Base-by-base conservation (phyloP, 2,888 invertebrate species). In the Coelopa pilipes region DNA sequence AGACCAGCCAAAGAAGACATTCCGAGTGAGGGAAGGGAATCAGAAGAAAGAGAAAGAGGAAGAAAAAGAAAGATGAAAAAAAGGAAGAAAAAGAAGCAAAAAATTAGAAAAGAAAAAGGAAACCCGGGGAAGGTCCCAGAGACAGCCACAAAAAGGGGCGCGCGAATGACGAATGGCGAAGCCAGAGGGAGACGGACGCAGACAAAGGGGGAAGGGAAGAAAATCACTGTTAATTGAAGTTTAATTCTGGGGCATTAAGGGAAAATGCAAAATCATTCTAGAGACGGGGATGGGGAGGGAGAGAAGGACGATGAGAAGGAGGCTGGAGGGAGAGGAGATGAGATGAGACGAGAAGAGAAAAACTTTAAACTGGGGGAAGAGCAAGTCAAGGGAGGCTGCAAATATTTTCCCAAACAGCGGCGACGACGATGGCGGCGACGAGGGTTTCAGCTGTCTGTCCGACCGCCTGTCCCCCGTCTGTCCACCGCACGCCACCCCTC, bases 181-280 rank as follows among this genome's bases (percentile, higher is more conserved):
- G 3, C 53, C n/a, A 46, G 15, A 34, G n/a, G 5, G 46, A 46
- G 17, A 63, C 0, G 1, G 24, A 24, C 1, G 17, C 24, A 53
- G 34, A 11, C 24, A 2, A 12, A 11, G 24, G 15, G 21, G 53
- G 53, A 53, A 24, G 50, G 34, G 15, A 50, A 46, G 49, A 49
- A 46, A 71, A 76, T 76, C 76, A 74, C 55, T 72, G 76, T 76
- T 76, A 76, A 76, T 76, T 76, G 74, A 76, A 76, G 75, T 76
- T 76, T 75, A 76, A 76, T 76, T 69, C 75, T 70, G 21, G 66
- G 67, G 73, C 68, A 74, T 76, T 76, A 76, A 63, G 12, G 45
- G 55, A 46, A 65, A 74, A 70, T 74, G 74, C 65, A 63, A 59
- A 74, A 34, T 74, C 70, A 74, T 70, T 70, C 21, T 34, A 59